Evolutionary conservation across 2,888 invertebrate species (phyloP).

Genomic region (Agrotis clavis): DNA sequence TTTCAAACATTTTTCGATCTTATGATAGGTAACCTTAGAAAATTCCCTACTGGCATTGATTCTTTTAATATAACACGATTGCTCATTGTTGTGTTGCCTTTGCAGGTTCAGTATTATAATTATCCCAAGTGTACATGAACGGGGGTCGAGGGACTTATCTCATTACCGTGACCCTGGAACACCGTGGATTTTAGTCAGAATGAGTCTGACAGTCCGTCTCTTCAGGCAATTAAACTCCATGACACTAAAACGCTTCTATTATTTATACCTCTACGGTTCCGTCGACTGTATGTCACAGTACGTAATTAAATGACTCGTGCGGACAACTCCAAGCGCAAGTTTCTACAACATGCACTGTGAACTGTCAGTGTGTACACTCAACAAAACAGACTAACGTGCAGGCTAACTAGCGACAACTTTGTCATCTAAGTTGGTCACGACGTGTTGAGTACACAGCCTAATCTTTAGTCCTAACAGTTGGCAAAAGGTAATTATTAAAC

Average conservation of each 20-base stretch:
- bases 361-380: constrained; percentile 47
- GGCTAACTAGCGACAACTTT: constrained; percentile 27
- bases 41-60: too few relatives aligned
- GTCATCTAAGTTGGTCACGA: not conserved
- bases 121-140: too few relatives aligned
- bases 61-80: too few relatives aligned
- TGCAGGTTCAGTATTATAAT: too few relatives aligned
- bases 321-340: constrained; percentile 71
- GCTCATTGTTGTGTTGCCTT: too few relatives aligned
- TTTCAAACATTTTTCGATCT: too few relatives aligned
- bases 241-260: constrained; percentile 31
- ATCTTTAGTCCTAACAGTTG: not conserved
- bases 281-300: constrained; percentile 69
- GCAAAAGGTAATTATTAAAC: not conserved
- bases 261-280: constrained; percentile 27
- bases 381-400: constrained; percentile 30
- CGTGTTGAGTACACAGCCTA: constrained; percentile 5
- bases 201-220: too few relatives aligned
- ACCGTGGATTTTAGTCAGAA: too few relatives aligned
- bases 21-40: too few relatives aligned
- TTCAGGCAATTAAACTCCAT: too few relatives aligned
- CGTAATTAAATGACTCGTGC: constrained; percentile 78
- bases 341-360: constrained; percentile 60
- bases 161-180: too few relatives aligned
- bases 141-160: too few relatives aligned